A percentile compares a stretch with the other conserved stretches of the same genome.
phyloP scores from a whole-genome alignment of 2,888 invertebrate species.

The Scrobipalpa costella region DNA sequence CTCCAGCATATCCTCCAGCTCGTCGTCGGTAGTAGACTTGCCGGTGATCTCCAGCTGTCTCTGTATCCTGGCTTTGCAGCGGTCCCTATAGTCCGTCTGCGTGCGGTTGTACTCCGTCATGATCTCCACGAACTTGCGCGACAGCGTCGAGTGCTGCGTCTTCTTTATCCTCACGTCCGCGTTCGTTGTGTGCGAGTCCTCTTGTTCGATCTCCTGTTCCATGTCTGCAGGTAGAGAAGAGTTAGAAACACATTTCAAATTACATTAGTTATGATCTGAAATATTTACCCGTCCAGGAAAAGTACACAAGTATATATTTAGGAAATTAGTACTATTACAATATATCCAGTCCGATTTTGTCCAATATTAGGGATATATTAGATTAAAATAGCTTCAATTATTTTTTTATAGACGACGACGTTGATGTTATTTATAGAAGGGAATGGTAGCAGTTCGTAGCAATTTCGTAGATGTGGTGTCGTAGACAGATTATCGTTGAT shows the following conservation, averaged over 20 bases:
- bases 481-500: no score
- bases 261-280: no score
- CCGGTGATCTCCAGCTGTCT: constrained; percentile 99
- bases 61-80: constrained; percentile 99
- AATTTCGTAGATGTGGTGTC: not conserved
- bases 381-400: no score
- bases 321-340: no score
- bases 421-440: not conserved
- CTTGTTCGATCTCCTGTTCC: constrained; percentile 99
- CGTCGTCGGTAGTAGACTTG: constrained; percentile 98
- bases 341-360: no score
- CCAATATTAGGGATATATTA: no score
- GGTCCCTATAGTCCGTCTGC: constrained; percentile 99
- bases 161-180: constrained; percentile 99
- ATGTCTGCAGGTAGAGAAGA: constrained; percentile 85
- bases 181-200: constrained; percentile 99
- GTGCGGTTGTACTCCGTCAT: constrained; percentile 99
- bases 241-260: not conserved
- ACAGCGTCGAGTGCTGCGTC: constrained; percentile 99
- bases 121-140: constrained; percentile 99
- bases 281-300: no score
- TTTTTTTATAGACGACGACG: not conserved
- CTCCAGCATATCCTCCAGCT: constrained; percentile 99
- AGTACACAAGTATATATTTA: no score
- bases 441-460: not conserved